Evolutionary conservation across 2,797 vertebrate genomes (phyloP), one percentile per base, ranked within the genome.

Genomic region (Siniperca obscura): DNA sequence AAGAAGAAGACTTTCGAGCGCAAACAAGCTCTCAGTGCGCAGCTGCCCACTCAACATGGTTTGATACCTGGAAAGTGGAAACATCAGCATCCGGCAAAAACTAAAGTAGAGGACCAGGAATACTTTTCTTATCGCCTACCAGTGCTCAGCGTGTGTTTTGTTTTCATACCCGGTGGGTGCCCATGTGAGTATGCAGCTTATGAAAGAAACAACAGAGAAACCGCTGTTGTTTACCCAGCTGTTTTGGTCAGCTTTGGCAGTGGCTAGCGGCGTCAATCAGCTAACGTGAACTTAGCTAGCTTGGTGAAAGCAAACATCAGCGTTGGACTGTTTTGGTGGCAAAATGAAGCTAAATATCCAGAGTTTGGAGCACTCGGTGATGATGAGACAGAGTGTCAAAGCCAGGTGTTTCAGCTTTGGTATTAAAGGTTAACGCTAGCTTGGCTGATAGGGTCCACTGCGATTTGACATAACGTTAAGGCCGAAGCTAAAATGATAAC

Each of bases 31-130:
- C 70, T 82, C 84, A 89, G 91, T 89, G 90, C 91, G 90, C 91
- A 91, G 93, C 92, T 92, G 93, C 92, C 78, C 83, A 42, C 75
- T 73, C 76, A 88, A 80, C 86, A 91, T 82, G 89, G 67, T 74
- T 76, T 91, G 89, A 87, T 90, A 75, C 77, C 38, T 36, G 76
- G n/a, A 67, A 27, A 66, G 85, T 80, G 78, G 79, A 80, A 38
- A 59, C 78, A 82, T 36, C 81, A 85, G 76, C 86, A 87, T 74
- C 89, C 76, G 65, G 82, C 60, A 40, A n/a, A 55, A 84, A 78
- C 53, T 80, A 6, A 27, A 75, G 56, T 10, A 27, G 30, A 77
- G 52, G 44, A 84, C 22, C 55, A 1, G 74, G 84, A 53, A 22
- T 30, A 69, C 67, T 48, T 68, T 13, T 4, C 21, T n/a, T 3